Base-by-base conservation (phyloP, 1,140 invertebrate species). In the Drosophila dunni region DNA sequence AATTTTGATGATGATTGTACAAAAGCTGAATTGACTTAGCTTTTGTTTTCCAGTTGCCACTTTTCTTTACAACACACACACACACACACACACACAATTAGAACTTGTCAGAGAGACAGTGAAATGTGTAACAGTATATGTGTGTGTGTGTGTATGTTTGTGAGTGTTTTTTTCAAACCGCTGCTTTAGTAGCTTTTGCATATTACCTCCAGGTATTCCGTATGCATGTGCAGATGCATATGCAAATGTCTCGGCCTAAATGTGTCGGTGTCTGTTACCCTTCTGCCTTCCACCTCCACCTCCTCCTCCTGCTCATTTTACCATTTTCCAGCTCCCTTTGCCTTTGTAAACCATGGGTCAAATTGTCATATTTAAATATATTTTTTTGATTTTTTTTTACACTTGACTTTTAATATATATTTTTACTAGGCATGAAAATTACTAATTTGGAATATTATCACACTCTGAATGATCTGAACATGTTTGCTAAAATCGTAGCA, bases 221-320 rank as follows among this genome's bases (percentile, higher is more conserved):
- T 70, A 82, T 88, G 82, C 76, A 86, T 83, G 82, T 86, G 84
- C 78, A 89, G 79, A 78, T 88, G 76, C 76, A 88, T 88, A 86
- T 86, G 84, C 84, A 88, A 88, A 89, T 86, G 79, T 65, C 70
- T 67, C 82, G 83, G 82, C 82, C 82, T 86, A 86, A 83, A 86
- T 86, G 82, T 88, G 83, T 88, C 79, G 68, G 75, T 79, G 76
- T 79, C 62, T 80, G 73, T 81, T 68, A 56, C 53, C 33, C 60
- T 42, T 40, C 1, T 17, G n/a, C 13, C 9, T 10, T 38, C 36
- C 10, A 38, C 36, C 7, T 10, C 10, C 8, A 3, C 7, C 36
- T 7, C 3, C 6, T 5, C 20, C 8, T 20, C 13, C 15, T 17
- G 13, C 13, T 5, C 44, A 15, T 20, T 20, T 20, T 20, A 11